Evolutionary conservation across 2,113 vertebrate genomes (phyloP).

Genomic region (Ifrita kowaldi): DNA sequence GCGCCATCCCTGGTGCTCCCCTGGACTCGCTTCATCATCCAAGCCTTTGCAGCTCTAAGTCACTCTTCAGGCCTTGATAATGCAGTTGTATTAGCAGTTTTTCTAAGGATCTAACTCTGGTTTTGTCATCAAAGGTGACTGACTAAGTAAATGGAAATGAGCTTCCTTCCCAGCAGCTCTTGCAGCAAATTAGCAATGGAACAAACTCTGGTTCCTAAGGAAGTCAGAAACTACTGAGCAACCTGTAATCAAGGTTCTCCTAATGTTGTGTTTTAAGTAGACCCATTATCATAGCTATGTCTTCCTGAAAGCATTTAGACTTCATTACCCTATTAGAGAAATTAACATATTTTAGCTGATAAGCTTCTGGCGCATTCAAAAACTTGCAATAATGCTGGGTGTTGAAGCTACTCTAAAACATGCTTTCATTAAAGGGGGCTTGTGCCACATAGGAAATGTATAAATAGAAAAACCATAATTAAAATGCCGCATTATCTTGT

Average conservation of each 20-base stretch:
- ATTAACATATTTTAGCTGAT: conserved; percentile 71
- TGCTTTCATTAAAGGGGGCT: conserved; percentile 49
- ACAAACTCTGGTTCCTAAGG: conserved; percentile 27
- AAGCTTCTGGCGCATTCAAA: conserved; percentile 50
- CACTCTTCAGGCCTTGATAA: background rate
- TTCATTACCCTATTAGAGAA: conserved; percentile 70
- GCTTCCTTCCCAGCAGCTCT: conserved; percentile 48
- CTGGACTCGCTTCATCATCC: rapidly evolving
- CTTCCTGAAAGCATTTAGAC: conserved; percentile 68
- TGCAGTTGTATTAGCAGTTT: background rate
- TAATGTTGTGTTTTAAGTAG: conserved; percentile 67
- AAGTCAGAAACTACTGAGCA: conserved; percentile 52
- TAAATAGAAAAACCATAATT: conserved; percentile 52
- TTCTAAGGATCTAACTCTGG: background rate
- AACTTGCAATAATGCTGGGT: background rate
- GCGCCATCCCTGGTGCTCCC: background rate
- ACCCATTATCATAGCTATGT: conserved; percentile 62
- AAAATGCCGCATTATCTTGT: conserved; percentile 38
- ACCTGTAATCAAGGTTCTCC: conserved; percentile 66
- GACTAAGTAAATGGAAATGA: conserved; percentile 37
- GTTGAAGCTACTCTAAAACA: conserved; percentile 19
- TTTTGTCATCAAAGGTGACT: background rate
- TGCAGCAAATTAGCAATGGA: conserved; percentile 34
- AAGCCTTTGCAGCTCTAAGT: background rate
- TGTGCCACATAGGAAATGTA: conserved; percentile 36